Evolutionary conservation across 2,797 vertebrate species (phyloP), one percentile per base, ranked within the genome.

Genomic region (Adrianichthys oophorus): DNA sequence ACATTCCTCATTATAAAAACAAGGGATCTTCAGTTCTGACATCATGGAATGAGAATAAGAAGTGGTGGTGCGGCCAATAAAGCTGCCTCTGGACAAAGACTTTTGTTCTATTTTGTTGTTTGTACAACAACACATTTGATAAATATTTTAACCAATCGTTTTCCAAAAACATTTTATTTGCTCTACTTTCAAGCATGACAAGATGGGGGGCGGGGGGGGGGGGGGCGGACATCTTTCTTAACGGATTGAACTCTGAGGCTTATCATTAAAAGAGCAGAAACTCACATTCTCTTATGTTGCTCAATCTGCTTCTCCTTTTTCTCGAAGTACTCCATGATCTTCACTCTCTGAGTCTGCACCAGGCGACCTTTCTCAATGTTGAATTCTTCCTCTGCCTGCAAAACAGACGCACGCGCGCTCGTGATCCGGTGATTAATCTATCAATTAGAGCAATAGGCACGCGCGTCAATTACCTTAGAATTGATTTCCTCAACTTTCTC

Each of bases 301-400:
- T 99, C 97, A 58, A 98, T 99, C 80, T 99, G 97, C 77, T 99
- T 99, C 59, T 98, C 96, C 71, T 98, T 98, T 85, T 99, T 98
- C 85, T 98, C 96, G 15, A 95, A 99, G 62, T 98, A 94, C 17
- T 95, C 92, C 96, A 98, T 98, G 48, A 99, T 99, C 88, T 99
- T 99, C 88, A 99, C 88, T 62, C 97, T 91, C 85, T 99, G 98
- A 1, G 98, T 98, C 79, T 99, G 98, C 68, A 99, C 97, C 73
- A 99, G 92, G 1, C 97, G 96, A 60, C 97, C 96, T 80, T 99
- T 99, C 89, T 99, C 96, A 24, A 98, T 99, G 91, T 99, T 99
- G 87, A 99, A 99, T 89, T 99, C 98, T 67, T 99, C 97, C 80
- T 99, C 97, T 15, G 97, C 97, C 98, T 99, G 83, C 46, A 48